Conservation (phyloP, 1,140 invertebrate species). For the Anthonomus grandis region DNA sequence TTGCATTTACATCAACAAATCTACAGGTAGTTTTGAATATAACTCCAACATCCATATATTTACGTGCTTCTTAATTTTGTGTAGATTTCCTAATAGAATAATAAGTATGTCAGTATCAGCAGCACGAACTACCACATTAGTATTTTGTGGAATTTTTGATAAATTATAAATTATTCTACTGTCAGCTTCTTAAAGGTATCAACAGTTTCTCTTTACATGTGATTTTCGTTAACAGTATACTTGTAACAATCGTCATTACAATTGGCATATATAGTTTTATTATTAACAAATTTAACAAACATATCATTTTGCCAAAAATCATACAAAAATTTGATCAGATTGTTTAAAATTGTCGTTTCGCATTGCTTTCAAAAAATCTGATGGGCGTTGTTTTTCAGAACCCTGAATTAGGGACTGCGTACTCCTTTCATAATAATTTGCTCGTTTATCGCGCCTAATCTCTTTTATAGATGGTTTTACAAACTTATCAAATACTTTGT, state of each 20-base stretch:
- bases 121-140: too few species aligned
- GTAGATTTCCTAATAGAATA: not conserved
- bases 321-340: too few species aligned
- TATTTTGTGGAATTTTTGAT: not conserved
- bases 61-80: not conserved
- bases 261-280: not conserved
- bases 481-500: too few species aligned
- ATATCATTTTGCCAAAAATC: too few species aligned
- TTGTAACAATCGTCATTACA: too few species aligned
- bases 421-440: too few species aligned
- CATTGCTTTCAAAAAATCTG: not conserved
- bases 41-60: too few species aligned
- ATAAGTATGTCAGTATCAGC: not conserved
- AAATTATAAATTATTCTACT: too few species aligned
- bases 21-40: not conserved
- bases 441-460: not conserved
- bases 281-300: too few species aligned
- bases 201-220: not conserved
- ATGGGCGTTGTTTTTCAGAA: not conserved
- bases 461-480: not conserved
- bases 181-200: not conserved
- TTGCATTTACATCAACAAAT: not conserved
- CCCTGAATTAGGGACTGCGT: too few species aligned
- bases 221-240: not conserved
- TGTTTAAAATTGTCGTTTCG: too few species aligned